Base-by-base conservation (phyloP, 2,888 invertebrate genomes). In the Cenopis cana region DNA sequence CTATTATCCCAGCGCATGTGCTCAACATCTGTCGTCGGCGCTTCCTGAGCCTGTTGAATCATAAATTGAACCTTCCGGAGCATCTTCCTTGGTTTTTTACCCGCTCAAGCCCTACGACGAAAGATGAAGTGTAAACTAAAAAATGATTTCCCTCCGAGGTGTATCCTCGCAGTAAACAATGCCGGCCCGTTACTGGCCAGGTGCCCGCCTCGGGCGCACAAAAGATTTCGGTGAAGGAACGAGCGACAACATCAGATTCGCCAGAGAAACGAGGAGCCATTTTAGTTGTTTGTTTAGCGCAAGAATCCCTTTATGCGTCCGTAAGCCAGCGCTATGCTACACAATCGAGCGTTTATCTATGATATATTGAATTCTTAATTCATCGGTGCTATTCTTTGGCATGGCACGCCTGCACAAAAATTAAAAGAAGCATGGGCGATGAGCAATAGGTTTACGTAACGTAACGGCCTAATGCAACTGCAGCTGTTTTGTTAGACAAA, bases 11-110 rank as follows among this genome's bases (percentile, higher is more conserved):
- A 72, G 78, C 78, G 86, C 92, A 92, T 89, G 86, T 93, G 94
- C 86, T 82, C 76, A 83, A 85, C 90, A 89, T 93, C 94, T 93
- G 93, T 94, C 94, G 86, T 83, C 91, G 83, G 78, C 77, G 83
- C 87, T 88, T 92, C 93, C 93, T 90, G 90, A 85, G 86, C 84
- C 84, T 86, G 89, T 88, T 88, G 85, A 85, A 88, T 90, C 91
- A 92, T 91, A 93, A 91, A 91, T 89, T 83, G 88, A 89, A 82
- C 88, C 91, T 93, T 91, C 90, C 93, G 92, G 89, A 82, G 84
- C 84, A 82, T 85, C 89, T 91, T 90, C 91, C 90, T 86, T 86
- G 86, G 86, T 88, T 93, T 92, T 93, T 93, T 90, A 88, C 79
- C 77, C 79, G 79, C 81, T 85, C 85, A 85, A 89, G 88, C 88